Base-by-base conservation (phyloP, 2,888 invertebrate genomes). In the Calephelis perditalis region DNA sequence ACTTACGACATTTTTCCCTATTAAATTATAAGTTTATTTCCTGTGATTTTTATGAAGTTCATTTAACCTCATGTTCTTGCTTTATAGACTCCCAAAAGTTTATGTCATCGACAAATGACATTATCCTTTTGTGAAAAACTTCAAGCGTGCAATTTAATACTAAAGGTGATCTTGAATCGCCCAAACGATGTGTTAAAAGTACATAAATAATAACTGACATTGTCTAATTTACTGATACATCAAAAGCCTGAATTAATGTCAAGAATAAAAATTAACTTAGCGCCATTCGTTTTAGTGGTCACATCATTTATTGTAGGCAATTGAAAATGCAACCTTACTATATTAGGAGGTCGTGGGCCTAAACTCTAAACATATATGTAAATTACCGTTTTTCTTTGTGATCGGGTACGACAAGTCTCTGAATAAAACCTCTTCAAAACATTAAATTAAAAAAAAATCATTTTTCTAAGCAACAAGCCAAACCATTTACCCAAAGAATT, bases 201-300 rank as follows among this genome's bases (percentile, higher is more conserved):
- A 56, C 70, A 70, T 7, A 71, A 52, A 44, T 68, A 65, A 1
- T 70, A 66, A 56, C 70, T 70, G 5, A 62, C 62, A 7, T 63
- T 62, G 52, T 70, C 67, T 12, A 70, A n/a, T 10, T 65, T 36
- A 15, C 15, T 15, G 0, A 68, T 37, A 45, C 58, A 57, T 71
- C 71, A 71, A 49, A 69, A 73, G 2, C 68, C 68, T n/a, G 63
- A 66, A 8, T 59, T 62, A 3, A 67, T 70, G 47, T 70, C 70
- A 26, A 70, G 47, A 49, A 63, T 64, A 7, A 58, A 61, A 59
- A 64, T 67, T 57, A 61, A 67, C 40, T 12, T 35, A 5, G 60
- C 68, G 9, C 67, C 67, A 8, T 56, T 35, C 11, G 67, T 45
- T n/a, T 61, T 62, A 0, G 64, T 46, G 0, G 65, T 61, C n/a